These are phyloP conservation scores for Thera britannica DNA, from an alignment of 2,888 invertebrate genomes.

Conservation along the genomic window DNA sequence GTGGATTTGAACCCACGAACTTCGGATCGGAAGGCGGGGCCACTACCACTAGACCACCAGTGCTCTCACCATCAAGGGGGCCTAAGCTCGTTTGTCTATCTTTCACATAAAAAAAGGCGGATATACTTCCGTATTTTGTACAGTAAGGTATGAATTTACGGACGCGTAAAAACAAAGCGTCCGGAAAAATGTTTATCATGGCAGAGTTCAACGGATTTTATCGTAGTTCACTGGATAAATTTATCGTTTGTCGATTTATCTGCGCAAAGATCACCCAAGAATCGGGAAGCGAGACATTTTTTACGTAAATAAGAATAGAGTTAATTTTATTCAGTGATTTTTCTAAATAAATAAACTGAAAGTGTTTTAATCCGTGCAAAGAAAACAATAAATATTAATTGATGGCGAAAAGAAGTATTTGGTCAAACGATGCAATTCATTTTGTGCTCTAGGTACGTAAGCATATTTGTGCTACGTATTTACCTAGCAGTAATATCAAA, in stretches of 20 bases:
- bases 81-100: neutral
- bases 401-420: no score
- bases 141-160: constrained; percentile 11
- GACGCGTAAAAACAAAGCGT: constrained; percentile 34
- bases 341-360: no score
- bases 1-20: no score
- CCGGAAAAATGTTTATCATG: constrained; percentile 37
- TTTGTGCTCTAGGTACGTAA: no score
- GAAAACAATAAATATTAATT: no score
- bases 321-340: neutral
- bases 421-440: no score
- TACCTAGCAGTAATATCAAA: no score
- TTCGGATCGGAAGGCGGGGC: no score
- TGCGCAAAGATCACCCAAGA: constrained; percentile 9
- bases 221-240: constrained; percentile 17
- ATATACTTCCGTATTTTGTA: neutral
- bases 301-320: neutral
- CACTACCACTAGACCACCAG: no score
- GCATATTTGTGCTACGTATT: no score
- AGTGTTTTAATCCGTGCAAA: no score
- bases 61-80: no score
- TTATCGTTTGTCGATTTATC: constrained; percentile 41
- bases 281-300: neutral
- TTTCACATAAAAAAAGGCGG: neutral
- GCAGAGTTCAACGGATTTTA: constrained; percentile 25